phyloP scores from a whole-genome alignment of 2,113 vertebrate species.

The Gavia stellata region DNA sequence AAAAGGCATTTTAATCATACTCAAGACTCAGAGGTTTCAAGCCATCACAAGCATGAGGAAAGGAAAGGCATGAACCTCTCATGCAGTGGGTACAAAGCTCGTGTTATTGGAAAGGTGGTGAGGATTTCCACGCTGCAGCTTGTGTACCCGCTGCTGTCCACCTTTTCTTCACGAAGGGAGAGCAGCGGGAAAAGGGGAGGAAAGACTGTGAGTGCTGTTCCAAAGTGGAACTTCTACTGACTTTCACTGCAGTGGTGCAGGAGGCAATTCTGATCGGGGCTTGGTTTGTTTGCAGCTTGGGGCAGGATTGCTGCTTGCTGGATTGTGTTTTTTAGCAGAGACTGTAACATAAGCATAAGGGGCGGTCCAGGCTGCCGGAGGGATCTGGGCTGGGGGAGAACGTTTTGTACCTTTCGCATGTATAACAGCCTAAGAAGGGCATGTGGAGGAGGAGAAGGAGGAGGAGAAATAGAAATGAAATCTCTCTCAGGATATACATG shows the following conservation, averaged over 20 bases:
- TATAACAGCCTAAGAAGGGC: neutral
- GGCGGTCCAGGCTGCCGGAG: neutral
- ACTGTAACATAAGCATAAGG: neutral
- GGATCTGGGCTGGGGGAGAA: neutral
- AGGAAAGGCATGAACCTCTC: neutral
- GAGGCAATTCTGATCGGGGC: neutral
- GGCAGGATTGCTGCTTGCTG: neutral
- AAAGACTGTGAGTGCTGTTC: neutral
- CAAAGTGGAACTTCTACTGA: neutral
- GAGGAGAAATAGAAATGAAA: slow-evolving; percentile 16
- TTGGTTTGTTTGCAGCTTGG: neutral
- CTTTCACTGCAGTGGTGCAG: neutral
- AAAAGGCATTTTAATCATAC: neutral
- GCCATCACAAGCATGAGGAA: neutral
- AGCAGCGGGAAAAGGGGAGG: neutral
- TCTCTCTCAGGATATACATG: slow-evolving; percentile 62
- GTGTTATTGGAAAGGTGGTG: neutral
- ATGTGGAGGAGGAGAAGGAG: neutral
- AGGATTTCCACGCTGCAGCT: neutral
- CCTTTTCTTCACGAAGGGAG: neutral
- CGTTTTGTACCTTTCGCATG: neutral
- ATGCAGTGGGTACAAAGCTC: neutral
- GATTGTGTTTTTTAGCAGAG: neutral
- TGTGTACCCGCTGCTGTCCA: neutral
- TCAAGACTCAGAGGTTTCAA: neutral